Percentiles rank a stretch among this genome's conserved stretches.
Conservation (phyloP, 2,888 invertebrate genomes). For the Diabrotica balteata region DNA sequence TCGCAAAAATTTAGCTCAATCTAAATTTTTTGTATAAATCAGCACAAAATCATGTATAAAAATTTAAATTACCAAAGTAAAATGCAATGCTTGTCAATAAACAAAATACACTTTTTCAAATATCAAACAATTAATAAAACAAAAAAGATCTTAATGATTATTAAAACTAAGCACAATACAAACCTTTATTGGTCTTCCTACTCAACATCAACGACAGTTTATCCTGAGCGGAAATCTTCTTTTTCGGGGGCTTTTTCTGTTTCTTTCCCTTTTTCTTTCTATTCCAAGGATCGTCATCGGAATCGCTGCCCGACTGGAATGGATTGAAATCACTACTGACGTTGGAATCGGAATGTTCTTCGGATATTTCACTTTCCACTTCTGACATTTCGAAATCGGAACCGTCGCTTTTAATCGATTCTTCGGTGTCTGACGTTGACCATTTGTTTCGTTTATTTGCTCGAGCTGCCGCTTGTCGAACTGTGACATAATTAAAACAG, state of each 20-base stretch:
- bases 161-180: slow-evolving; percentile 8
- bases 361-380: slow-evolving; percentile 62
- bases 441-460: slow-evolving; percentile 68
- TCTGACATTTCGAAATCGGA: slow-evolving; percentile 66
- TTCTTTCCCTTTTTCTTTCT: slow-evolving; percentile 56
- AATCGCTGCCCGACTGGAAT: slow-evolving; percentile 82
- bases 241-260: slow-evolving; percentile 55
- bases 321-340: slow-evolving; percentile 89
- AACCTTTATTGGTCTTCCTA: slow-evolving; percentile 58
- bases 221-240: slow-evolving; percentile 70
- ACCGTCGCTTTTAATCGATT: slow-evolving; percentile 63
- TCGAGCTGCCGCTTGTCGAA: slow-evolving; percentile 67
- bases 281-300: slow-evolving; percentile 73
- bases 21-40: no score
- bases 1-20: no score
- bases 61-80: no score
- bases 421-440: slow-evolving; percentile 71
- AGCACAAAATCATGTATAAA: no score
- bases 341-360: slow-evolving; percentile 66
- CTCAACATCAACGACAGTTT: slow-evolving; percentile 76
- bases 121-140: no score
- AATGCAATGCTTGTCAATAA: no score
- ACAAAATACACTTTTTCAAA: no score
- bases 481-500: slow-evolving; percentile 47
- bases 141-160: no score